These are phyloP conservation scores for Meteorus colon DNA, from an alignment of 2,888 invertebrate species.

Conservation along the genomic window DNA sequence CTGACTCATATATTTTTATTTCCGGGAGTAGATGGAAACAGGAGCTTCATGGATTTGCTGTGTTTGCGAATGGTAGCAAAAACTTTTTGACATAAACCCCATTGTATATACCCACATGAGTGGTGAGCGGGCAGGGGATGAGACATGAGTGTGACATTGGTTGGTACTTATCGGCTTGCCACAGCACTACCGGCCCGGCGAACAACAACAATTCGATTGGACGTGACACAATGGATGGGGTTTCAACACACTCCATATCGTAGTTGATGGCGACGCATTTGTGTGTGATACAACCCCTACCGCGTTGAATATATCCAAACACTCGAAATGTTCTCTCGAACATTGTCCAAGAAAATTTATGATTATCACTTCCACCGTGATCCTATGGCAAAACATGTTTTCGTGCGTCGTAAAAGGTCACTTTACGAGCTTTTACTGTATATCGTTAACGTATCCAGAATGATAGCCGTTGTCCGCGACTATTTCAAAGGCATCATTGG, in stretches of 20 bases:
- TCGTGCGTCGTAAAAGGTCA: conserved; percentile 3
- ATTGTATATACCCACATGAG: not conserved
- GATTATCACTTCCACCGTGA: conserved; percentile 7
- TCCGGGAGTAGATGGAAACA: not conserved
- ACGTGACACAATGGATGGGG: conserved; percentile 26
- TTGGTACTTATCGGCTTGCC: conserved; percentile 37
- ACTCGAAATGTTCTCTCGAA: not conserved
- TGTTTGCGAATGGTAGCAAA: not conserved
- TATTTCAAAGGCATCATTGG: not conserved
- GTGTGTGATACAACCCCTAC: not conserved
- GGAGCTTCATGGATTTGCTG: conserved; percentile 3
- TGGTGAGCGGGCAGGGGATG: not conserved
- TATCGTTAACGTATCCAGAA: not conserved
- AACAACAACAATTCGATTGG: conserved; percentile 38
- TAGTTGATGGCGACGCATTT: not conserved
- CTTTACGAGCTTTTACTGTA: conserved; percentile 3
- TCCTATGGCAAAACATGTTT: not conserved
- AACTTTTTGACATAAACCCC: conserved; percentile 9
- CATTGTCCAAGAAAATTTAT: conserved; percentile 6
- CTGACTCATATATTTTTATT: not conserved
- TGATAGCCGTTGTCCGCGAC: not conserved
- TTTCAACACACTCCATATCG: not conserved
- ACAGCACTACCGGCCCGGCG: conserved; percentile 32
- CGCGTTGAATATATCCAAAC: not conserved
- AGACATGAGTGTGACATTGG: conserved; percentile 22